Percentiles rank a stretch among this genome's conserved stretches.
phyloP scores from a whole-genome alignment of 2,797 vertebrate species.

The Pogoniulus pusillus region DNA sequence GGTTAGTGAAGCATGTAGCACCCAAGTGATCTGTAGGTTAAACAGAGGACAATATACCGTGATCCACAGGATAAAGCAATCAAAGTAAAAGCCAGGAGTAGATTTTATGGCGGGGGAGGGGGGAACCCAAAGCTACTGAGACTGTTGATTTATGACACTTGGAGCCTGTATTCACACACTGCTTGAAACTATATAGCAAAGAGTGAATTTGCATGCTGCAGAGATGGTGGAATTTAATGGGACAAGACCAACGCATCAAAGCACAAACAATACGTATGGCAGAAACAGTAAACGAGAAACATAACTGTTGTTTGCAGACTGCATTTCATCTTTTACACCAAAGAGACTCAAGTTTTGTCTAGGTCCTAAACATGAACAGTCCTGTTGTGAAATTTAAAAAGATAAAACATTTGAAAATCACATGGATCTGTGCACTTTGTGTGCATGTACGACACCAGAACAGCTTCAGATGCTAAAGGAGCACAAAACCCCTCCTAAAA shows the following conservation, averaged over 20 bases:
- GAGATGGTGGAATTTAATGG: not conserved
- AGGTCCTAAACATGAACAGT: not conserved
- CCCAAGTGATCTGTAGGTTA: not conserved
- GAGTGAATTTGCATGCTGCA: not conserved
- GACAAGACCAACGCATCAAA: not conserved
- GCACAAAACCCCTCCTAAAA: fast-evolving
- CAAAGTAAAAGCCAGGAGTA: not conserved
- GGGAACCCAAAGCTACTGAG: no score
- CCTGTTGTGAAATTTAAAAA: not conserved
- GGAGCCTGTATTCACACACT: not conserved
- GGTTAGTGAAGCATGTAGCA: not conserved
- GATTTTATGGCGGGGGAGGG: no score
- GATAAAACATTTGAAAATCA: not conserved
- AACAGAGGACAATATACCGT: not conserved
- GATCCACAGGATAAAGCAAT: not conserved
- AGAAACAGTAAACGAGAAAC: not conserved
- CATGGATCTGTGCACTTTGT: not conserved
- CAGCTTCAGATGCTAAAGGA: not conserved
- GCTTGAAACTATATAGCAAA: not conserved
- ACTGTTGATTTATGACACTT: not conserved
- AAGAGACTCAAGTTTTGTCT: not conserved
- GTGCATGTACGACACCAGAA: not conserved
- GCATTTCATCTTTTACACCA: not conserved
- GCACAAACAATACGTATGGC: not conserved
- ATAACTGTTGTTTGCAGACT: not conserved